Evolutionary conservation across 2,113 vertebrate genomes (phyloP).

Genomic region (Xyliphius kryptos): DNA sequence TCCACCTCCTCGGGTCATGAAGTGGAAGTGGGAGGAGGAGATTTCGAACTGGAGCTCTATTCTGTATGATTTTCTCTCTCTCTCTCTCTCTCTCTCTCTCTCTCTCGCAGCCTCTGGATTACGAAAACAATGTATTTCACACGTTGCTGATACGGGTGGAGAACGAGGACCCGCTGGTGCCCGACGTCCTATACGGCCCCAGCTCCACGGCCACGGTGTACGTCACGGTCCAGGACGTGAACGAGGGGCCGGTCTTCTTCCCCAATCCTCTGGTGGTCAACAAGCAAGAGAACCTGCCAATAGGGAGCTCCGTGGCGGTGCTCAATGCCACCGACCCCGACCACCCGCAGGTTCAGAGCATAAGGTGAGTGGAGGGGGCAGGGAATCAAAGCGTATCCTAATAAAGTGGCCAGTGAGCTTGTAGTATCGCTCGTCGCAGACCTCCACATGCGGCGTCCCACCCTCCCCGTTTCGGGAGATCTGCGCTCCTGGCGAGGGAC

Average conservation of each 20-base stretch:
- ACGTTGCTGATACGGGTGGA: conserved; percentile 90
- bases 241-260: conserved; percentile 88
- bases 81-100: too few species aligned
- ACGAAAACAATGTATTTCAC: conserved; percentile 79
- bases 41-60: neutral
- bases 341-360: conserved; percentile 79
- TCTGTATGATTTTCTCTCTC: too few species aligned
- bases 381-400: too few species aligned
- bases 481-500: neutral
- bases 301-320: conserved; percentile 80
- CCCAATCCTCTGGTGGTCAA: conserved; percentile 84
- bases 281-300: conserved; percentile 76
- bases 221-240: conserved; percentile 82
- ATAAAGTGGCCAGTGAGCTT: too few species aligned
- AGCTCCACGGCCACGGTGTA: conserved; percentile 89
- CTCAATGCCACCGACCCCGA: conserved; percentile 92
- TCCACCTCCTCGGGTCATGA: too few species aligned
- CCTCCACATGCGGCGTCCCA: too few species aligned
- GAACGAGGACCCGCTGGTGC: conserved; percentile 86
- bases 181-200: conserved; percentile 77
- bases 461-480: neutral
- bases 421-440: too few species aligned
- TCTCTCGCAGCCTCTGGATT: conserved; percentile 78
- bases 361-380: conserved; percentile 85
- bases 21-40: too few species aligned